Base-by-base conservation (phyloP, 2,797 vertebrate species). In the Galago senegalensis region DNA sequence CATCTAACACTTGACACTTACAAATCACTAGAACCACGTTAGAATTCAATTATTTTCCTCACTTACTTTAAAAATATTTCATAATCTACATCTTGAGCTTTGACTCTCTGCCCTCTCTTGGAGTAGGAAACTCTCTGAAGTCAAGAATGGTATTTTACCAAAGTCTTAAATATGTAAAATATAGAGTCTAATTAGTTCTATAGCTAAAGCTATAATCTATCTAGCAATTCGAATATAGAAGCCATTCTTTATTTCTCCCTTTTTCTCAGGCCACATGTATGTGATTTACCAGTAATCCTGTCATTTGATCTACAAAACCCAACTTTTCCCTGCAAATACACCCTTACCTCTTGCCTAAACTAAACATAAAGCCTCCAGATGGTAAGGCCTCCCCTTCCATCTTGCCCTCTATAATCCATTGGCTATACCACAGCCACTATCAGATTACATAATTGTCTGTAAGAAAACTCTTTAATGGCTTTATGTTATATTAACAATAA, bases 111-210 rank as follows among this genome's bases (percentile, higher is more conserved):
- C 34, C 53, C 18, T 79, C 11, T 80, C 37, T 40, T 53, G 43
- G 25, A 89, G 90, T 9, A 60, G 73, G 87, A 77, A 77, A 61
- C 70, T 86, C 83, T 85, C 43, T 67, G 12, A 87, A 80, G 25
- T 43, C 53, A 43, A 82, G 40, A 85, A 65, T 13, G 14, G 1
- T 34, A 49, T 72, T 40, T 88, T 82, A 40, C 58, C n/a, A 75
- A 34, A 73, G 17, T 63, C 91, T 75, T 67, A 92, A 93, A 70
- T 46, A 21, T 40, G 3, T 23, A 89, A 56, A 73, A 43, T 16
- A 49, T 8, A 34, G 29, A 89, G 18, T 91, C 31, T 67, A 76
- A 60, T 72, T 77, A 70, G 70, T 75, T 16, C 13, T 83, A 63
- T 43, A 17, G 60, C 29, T 61, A 34, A 63, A 8, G 6, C 69